These are phyloP conservation scores for Ptilorrhoa leucosticta DNA, from an alignment of 2,113 vertebrate species.

Conservation along the genomic window DNA sequence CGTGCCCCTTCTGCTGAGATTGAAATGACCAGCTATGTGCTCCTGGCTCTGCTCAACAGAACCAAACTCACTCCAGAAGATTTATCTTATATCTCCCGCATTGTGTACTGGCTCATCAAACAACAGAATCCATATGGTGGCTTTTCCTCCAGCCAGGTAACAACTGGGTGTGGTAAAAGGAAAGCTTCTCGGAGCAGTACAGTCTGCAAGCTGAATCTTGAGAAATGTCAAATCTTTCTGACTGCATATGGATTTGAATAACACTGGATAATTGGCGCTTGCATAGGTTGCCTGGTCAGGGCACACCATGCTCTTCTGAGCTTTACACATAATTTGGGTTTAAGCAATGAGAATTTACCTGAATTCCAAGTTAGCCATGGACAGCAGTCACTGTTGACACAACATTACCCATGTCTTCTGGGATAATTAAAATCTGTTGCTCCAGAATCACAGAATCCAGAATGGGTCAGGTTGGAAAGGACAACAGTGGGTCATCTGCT, in stretches of 20 bases:
- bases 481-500: not conserved
- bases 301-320: not conserved
- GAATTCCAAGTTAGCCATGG: not conserved
- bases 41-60: conserved; percentile 70
- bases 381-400: not conserved
- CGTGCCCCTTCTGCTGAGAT: conserved; percentile 57
- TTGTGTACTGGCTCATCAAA: conserved; percentile 81
- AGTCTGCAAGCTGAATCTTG: conserved; percentile 6
- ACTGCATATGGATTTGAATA: not conserved
- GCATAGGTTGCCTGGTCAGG: not conserved
- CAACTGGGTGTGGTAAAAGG: not conserved
- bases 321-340: not conserved
- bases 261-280: not conserved
- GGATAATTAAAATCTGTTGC: not conserved
- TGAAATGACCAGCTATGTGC: conserved; percentile 79
- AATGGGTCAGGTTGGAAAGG: not conserved
- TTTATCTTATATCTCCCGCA: conserved; percentile 58
- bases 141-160: conserved; percentile 89
- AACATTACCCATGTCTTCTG: not conserved
- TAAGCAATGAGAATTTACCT: not conserved
- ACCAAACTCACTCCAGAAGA: conserved; percentile 25
- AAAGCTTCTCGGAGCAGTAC: conserved; percentile 1
- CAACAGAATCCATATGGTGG: conserved; percentile 83
- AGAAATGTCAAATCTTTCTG: not conserved
- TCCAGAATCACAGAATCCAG: not conserved